Conservation (phyloP, 1,140 invertebrate species). For the Lineus longissimus region DNA sequence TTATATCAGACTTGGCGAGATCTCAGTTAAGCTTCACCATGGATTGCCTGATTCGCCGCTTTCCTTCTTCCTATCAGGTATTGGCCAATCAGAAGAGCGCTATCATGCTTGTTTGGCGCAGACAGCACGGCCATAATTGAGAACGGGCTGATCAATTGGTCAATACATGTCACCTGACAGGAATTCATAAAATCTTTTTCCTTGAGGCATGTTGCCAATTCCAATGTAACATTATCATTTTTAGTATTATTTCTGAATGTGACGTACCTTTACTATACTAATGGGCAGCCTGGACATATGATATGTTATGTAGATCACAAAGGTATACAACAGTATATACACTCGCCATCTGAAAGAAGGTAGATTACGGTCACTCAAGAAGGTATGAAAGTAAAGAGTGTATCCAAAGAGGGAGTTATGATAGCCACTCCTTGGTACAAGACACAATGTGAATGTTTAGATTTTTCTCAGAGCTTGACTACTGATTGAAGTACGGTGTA, state of each 20-base stretch:
- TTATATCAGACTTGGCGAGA: slow-evolving; percentile 5
- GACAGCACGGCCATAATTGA: too few relatives aligned
- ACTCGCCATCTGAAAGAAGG: slow-evolving; percentile 59
- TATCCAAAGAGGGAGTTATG: too few relatives aligned
- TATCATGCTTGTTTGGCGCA: too few relatives aligned
- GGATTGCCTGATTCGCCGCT: not conserved
- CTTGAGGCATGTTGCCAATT: not conserved
- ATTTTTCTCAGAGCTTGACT: too few relatives aligned
- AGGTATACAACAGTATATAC: slow-evolving; percentile 76
- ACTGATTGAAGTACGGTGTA: too few relatives aligned
- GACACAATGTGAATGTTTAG: too few relatives aligned
- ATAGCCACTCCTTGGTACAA: too few relatives aligned
- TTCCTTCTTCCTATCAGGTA: not conserved
- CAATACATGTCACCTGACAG: not conserved
- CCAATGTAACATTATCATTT: not conserved
- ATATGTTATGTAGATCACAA: slow-evolving; percentile 82
- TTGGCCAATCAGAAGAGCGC: not conserved
- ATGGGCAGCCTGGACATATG: slow-evolving; percentile 90
- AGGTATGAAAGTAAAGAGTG: too few relatives aligned
- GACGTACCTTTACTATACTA: slow-evolving; percentile 77
- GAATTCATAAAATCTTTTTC: not conserved
- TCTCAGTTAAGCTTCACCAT: not conserved
- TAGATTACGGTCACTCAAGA: not conserved
- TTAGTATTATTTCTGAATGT: not conserved
- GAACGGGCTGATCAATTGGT: not conserved